Evolutionary conservation across 2,797 vertebrate species (phyloP).

Genomic region (Poeciliopsis infans): DNA sequence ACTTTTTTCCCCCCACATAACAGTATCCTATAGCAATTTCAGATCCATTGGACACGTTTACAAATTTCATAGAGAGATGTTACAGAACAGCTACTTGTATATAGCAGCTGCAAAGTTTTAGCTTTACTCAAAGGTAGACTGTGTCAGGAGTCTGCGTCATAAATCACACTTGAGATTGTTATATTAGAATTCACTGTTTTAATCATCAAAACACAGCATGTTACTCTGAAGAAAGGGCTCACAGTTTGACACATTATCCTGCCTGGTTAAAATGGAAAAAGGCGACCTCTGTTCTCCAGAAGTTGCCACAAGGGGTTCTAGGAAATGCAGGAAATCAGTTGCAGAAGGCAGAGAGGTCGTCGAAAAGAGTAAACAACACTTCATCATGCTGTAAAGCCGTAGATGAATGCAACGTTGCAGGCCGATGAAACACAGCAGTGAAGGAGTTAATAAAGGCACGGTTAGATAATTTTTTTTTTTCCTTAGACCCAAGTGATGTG

Average conservation of each 20-base stretch:
- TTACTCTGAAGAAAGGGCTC: constrained; percentile 36
- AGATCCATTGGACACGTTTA: not conserved
- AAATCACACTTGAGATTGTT: not conserved
- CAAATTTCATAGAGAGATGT: not conserved
- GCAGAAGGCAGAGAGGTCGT: constrained; percentile 14
- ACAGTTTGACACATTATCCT: constrained; percentile 53
- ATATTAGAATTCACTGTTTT: constrained; percentile 10
- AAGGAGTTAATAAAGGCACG: constrained; percentile 1
- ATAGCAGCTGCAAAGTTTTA: not conserved
- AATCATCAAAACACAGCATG: constrained; percentile 37
- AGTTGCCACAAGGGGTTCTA: constrained; percentile 51
- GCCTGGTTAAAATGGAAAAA: constrained; percentile 40
- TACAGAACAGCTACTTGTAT: not conserved
- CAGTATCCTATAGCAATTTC: not conserved
- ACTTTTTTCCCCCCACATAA: too few species aligned
- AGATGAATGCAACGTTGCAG: constrained; percentile 1
- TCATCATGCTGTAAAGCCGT: constrained; percentile 16
- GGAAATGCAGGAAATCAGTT: constrained; percentile 41
- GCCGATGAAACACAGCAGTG: constrained; percentile 16
- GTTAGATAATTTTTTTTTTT: not conserved
- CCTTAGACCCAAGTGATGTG: not conserved
- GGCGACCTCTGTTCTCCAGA: constrained; percentile 53
- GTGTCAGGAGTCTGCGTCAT: not conserved
- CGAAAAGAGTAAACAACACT: constrained; percentile 33
- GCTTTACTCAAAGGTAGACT: not conserved